Evolutionary conservation across 2,888 invertebrate species (phyloP), one percentile per base, ranked within the genome.

Genomic region (Sipunculus nudus): DNA sequence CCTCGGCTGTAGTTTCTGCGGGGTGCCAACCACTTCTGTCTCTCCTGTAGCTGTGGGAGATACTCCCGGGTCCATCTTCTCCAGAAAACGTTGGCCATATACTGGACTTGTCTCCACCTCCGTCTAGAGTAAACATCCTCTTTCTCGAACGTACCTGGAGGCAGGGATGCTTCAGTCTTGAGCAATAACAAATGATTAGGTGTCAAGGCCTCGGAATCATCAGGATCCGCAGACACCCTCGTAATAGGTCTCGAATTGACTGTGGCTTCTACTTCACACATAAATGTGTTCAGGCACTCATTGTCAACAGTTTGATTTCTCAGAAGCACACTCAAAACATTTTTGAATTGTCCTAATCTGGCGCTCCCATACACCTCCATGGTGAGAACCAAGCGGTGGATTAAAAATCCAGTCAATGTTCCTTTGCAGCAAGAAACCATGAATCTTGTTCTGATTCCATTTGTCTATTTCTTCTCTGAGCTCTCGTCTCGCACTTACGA

Each of bases 71-170:
- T 31, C 61, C 65, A 65, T n/a, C 57, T 49, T n/a, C 28, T 32
- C 59, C 61, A 65, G 25, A 65, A 65, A 19, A 60, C 13, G 38
- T 56, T 40, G 3, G 59, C 57, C 46, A 65, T 45, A 40, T 61
- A 65, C 39, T 65, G 61, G 28, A 61, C 57, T 25, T 62, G 59
- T 10, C 60, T 29, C 63, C 63, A 63, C n/a, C n/a, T n/a, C 13
- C 65, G 58, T 16, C 39, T 50, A n/a, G 19, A 10, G 32, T 65
- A 65, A 26, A 35, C 52, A 41, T 65, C 59, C 1, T 32, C 16
- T 38, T 56, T 53, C 8, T 31, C 47, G 52, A 61, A 59, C 16
- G 52, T 19, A 49, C 59, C 59, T 23, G 59, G 59, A 13, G 65
- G 61, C 29, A 56, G 38, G 10, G 38, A 16, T 35, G 38, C 10